Percentiles rank a stretch among this genome's conserved stretches.
Conservation (phyloP, 92 coral and sea anemone genomes). For the Diadumene lineata region DNA sequence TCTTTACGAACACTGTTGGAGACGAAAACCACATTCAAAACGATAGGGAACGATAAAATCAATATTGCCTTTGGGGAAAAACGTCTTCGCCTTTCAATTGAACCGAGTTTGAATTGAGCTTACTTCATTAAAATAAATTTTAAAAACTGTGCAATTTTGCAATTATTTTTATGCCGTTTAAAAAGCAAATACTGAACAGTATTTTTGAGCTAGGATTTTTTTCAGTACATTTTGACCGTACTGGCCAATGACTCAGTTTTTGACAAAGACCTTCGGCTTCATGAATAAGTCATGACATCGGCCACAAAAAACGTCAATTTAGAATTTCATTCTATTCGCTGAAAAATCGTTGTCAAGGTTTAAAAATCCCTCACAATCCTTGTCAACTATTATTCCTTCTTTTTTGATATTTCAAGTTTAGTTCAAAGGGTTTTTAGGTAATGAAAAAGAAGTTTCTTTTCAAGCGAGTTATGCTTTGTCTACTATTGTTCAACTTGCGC, state of each 20-base stretch:
- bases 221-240: slow-evolving; percentile 1
- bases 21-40: slow-evolving; percentile 7
- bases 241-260: no score
- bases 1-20: not conserved
- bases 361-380: slow-evolving; percentile 13
- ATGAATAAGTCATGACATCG: slow-evolving; percentile 77
- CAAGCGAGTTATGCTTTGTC: no score
- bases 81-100: no score
- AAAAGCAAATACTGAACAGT: not conserved
- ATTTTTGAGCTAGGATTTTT: no score
- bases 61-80: no score
- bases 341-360: slow-evolving; percentile 22
- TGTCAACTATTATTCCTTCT: not conserved
- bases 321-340: slow-evolving; percentile 31
- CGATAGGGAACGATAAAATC: slow-evolving; percentile 19
- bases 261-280: not conserved
- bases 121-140: no score
- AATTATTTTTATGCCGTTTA: not conserved
- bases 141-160: not conserved
- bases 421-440: not conserved
- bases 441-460: no score
- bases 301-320: slow-evolving; percentile 66
- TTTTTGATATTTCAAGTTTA: no score
- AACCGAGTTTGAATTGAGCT: no score
- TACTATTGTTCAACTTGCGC: no score